Conservation (phyloP, 2,888 invertebrate genomes). For the Cephalotes varians region DNA sequence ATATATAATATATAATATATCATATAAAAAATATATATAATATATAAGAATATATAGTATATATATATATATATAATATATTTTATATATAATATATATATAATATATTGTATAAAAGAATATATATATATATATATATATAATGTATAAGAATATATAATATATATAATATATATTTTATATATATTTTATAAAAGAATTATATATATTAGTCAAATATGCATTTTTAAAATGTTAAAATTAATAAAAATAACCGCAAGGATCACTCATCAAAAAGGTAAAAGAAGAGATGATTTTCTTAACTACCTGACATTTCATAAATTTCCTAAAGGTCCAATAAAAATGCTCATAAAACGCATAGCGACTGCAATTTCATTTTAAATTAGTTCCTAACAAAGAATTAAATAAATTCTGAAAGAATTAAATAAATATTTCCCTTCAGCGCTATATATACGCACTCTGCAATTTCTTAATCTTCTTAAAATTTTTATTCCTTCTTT, state of each 20-base stretch:
- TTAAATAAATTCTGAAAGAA: background rate
- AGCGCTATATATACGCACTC: background rate
- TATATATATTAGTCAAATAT: no score
- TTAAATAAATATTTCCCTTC: slow-evolving; percentile 10
- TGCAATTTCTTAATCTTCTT: slow-evolving; percentile 21
- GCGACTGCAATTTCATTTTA: slow-evolving; percentile 3
- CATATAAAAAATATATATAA: no score
- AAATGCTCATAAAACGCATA: slow-evolving; percentile 7
- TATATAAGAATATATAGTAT: no score
- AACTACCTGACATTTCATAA: background rate
- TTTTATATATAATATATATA: no score
- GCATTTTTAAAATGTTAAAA: background rate
- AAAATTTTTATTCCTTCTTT: background rate
- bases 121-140: no score
- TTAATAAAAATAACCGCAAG: no score
- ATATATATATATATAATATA: no score
- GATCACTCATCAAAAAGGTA: background rate
- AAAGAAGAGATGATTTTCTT: background rate
- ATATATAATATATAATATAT: no score
- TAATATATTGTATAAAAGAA: no score
- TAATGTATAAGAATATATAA: no score
- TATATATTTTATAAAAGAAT: no score
- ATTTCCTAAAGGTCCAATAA: background rate
- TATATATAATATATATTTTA: no score
- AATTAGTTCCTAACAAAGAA: background rate